A percentile compares a stretch with the other conserved stretches of the same genome.
phyloP scores from a whole-genome alignment of 2,888 invertebrate genomes.

The Leistus spinibarbis region DNA sequence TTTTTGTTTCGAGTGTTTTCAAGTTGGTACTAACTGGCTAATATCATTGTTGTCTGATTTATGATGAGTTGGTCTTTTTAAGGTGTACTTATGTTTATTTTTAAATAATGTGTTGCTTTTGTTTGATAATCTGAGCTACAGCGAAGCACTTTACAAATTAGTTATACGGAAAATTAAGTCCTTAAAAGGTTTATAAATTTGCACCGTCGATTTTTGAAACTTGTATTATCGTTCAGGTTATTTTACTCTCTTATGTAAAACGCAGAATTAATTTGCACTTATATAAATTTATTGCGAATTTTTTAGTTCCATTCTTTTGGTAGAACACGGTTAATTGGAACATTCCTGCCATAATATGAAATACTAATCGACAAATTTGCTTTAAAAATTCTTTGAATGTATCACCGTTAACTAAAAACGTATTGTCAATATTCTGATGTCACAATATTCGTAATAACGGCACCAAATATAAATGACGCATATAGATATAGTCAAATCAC shows the following conservation, averaged over 20 bases:
- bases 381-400: neutral
- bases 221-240: no score
- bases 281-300: neutral
- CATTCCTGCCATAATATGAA: neutral
- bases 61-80: neutral
- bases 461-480: neutral
- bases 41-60: neutral
- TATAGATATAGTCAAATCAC: neutral
- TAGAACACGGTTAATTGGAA: neutral
- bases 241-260: no score
- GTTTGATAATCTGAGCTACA: neutral
- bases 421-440: neutral
- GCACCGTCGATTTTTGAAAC: no score
- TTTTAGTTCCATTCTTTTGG: neutral
- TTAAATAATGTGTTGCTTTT: neutral
- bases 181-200: no score
- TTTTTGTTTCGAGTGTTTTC: neutral
- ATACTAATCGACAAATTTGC: neutral
- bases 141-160: no score
- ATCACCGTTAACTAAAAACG: neutral
- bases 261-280: no score
- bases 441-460: neutral
- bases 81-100: neutral
- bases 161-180: no score
- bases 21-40: neutral